Base-by-base conservation (phyloP, 2,113 vertebrate genomes). In the Callorhinus ursinus region DNA sequence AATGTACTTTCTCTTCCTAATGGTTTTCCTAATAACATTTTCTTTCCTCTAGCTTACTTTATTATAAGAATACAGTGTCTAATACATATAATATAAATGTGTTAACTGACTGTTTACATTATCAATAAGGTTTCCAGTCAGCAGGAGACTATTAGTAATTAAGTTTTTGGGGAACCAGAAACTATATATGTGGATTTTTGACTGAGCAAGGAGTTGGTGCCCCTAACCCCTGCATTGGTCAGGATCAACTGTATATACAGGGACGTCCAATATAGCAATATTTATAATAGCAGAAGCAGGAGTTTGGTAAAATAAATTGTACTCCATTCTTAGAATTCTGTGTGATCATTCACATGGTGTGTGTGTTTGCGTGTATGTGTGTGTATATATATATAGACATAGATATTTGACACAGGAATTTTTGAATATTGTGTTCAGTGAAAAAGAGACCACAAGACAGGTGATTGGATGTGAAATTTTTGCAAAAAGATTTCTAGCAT, bases 341-440 rank as follows among this genome's bases (percentile, higher is more conserved):
- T 88, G 36, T 93, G 81, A 82, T 82, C 51, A 39, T 69, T 36
- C 77, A 77, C 42, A 55, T 51, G 74, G 11, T 55, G 2, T 26
- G 33, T 69, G 0, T 71, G 14, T 67, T 3, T 26, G 9, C 26
- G 16, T 67, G 2, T 21, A 5, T 69, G 33, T n/a, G 16, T 19
- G 5, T n/a, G n/a, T 36, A 4, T 71, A 19, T 63, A 31, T 15
- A 63, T 31, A 80, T 51, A 39, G 42, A 21, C 19, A 46, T 9
- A 46, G 8, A 46, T 46, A 13, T 71, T 63, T 81, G 81, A 67
- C 16, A 82, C 6, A 65, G 61, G 83, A 7, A 51, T 36, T 24
- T 93, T 80, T 96, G 26, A 93, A 94, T 89, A 36, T 79, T 49
- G 46, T 80, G 19, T 59, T 94, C 26, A 95, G 46, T 74, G 72